Percentiles rank a stretch among this genome's conserved stretches.
These are phyloP conservation scores for Pararge aegeria DNA, from an alignment of 1,140 invertebrate species.

Conservation along the genomic window DNA sequence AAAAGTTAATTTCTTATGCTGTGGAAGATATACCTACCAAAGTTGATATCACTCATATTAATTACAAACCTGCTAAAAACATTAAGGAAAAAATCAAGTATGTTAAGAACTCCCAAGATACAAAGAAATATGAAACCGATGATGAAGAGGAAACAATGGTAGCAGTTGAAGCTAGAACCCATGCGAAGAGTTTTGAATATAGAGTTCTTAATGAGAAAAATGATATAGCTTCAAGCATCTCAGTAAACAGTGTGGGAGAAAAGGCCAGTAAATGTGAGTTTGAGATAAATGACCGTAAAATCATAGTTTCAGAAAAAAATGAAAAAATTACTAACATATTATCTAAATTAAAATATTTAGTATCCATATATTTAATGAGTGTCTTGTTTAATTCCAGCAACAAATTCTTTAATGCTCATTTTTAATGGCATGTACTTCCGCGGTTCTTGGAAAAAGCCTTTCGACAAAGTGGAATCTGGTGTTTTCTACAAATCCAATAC, in stretches of 20 bases:
- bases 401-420: constrained; percentile 79
- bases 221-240: constrained; percentile 71
- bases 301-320: too few relatives aligned
- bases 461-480: constrained; percentile 68
- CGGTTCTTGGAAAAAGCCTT: constrained; percentile 78
- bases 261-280: constrained; percentile 65
- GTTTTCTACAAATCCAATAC: constrained; percentile 81
- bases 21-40: constrained; percentile 75
- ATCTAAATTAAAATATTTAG: too few relatives aligned
- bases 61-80: constrained; percentile 74
- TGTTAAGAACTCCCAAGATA: constrained; percentile 58
- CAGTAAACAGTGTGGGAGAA: constrained; percentile 74
- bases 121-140: constrained; percentile 71
- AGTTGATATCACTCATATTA: constrained; percentile 53
- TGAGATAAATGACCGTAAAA: neutral
- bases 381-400: constrained; percentile 31
- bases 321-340: too few relatives aligned
- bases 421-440: constrained; percentile 84
- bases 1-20: constrained; percentile 73
- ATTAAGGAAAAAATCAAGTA: constrained; percentile 77
- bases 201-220: constrained; percentile 53
- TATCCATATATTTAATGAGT: too few relatives aligned
- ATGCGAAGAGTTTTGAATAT: constrained; percentile 58
- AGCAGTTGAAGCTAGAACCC: constrained; percentile 80
- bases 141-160: constrained; percentile 81